phyloP scores from a whole-genome alignment of 2,797 vertebrate species.

The Fratercula arctica region DNA sequence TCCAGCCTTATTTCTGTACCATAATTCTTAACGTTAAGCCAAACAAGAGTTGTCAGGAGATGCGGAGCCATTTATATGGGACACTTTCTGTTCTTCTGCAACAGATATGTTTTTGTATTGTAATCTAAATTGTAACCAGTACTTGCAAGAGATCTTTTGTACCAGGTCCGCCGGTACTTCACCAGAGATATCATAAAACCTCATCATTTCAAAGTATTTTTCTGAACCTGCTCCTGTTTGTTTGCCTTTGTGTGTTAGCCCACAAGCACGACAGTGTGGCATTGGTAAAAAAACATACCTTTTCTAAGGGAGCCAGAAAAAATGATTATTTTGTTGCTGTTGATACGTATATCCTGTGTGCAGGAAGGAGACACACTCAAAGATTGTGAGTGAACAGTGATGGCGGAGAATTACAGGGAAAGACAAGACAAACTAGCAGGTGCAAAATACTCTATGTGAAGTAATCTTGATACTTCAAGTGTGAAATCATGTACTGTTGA shows the following conservation, averaged over 20 bases:
- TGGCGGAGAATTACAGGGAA: not conserved
- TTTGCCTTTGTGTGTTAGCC: not conserved
- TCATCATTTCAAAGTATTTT: not conserved
- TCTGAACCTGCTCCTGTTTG: not conserved
- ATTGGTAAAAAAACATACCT: not conserved
- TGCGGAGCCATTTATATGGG: not conserved
- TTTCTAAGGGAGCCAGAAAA: not conserved
- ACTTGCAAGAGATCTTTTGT: not conserved
- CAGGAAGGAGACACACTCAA: not conserved
- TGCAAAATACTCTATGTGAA: not conserved
- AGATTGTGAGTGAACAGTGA: not conserved
- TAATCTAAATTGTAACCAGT: not conserved
- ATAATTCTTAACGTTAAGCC: not conserved
- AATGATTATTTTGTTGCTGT: not conserved
- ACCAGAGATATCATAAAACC: not conserved
- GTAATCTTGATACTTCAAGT: not conserved
- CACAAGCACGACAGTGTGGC: not conserved
- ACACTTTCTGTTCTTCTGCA: not conserved
- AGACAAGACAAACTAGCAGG: not conserved
- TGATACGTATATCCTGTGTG: not conserved
- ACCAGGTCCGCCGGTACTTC: not conserved
- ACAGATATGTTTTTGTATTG: rapidly evolving
- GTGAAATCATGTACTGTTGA: not conserved
- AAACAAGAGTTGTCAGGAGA: not conserved
- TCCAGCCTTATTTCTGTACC: not conserved